Evolutionary conservation across 1,140 invertebrate genomes (phyloP), one percentile per base, ranked within the genome.

Genomic region (Trachelipus rathkii): DNA sequence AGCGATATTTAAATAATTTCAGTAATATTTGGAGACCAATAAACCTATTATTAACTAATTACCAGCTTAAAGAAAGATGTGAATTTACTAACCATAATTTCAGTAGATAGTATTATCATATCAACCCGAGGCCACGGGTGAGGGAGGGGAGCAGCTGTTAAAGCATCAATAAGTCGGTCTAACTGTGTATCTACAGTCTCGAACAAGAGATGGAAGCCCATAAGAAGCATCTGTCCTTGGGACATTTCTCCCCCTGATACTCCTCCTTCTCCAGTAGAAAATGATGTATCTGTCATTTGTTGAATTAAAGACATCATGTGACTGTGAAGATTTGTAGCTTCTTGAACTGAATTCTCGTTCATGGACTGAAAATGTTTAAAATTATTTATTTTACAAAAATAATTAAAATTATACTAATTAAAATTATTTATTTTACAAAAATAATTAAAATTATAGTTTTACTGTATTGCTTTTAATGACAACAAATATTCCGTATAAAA

Each of bases 171-270:
- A 53, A 81, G 76, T 60, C 73, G 72, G 33, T 79, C 80, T 66
- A 79, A 50, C 46, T 75, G 77, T 33, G 70, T 86, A 79, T 89
- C 89, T 7, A 95, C 85, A 78, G 93, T 91, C 44, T 92, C 91
- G 84, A 95, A 95, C 9, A 95, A 86, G 0, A 93, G 92, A 85
- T 94, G 93, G 84, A 95, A 94, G 13, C 92, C 93, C 92, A 95
- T 93, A 1, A 95, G 85, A 50, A 95, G 85, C 93, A 94, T 94
- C 82, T 93, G 91, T 0, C 93, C 94, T 7, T 90, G 88, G 0
- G 89, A 89, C 76, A 92, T 84, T 15, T 79, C 74, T 33, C 45
- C 50, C 60, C 70, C 60, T 21, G 76, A 69, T 6, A 44, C 13
- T 44, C n/a, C 69, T 45, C 50, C 72, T 21, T 67, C 73, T 68